phyloP scores from a whole-genome alignment of 2,113 vertebrate species.

The Sapajus apella region DNA sequence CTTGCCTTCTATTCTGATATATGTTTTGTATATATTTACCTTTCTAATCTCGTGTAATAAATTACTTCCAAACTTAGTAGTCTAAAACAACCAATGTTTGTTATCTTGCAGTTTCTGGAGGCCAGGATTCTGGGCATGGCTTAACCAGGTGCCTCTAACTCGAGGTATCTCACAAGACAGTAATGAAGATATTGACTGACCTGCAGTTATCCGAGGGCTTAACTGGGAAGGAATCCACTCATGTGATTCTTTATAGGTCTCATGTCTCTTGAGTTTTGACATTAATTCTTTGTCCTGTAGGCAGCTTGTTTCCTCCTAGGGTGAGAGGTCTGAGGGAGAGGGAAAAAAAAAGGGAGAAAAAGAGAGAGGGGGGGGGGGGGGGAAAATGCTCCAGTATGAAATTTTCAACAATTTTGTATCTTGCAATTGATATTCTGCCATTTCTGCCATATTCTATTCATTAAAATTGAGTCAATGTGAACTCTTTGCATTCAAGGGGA shows the following conservation, averaged over 20 bases:
- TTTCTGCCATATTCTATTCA: neutral
- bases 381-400: fast-evolving
- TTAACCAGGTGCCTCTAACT: neutral
- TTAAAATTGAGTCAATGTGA: neutral
- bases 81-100: neutral
- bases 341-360: too few species aligned
- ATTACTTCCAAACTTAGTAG: neutral
- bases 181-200: neutral
- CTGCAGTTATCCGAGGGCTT: neutral
- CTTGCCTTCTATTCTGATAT: neutral
- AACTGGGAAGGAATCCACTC: neutral
- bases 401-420: neutral
- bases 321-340: neutral
- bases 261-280: neutral
- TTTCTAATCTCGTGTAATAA: neutral
- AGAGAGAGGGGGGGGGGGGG: too few species aligned
- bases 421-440: neutral
- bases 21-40: neutral
- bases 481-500: neutral
- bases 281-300: fast-evolving
- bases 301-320: neutral
- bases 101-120: neutral
- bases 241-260: fast-evolving
- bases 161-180: neutral
- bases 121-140: neutral